Evolutionary conservation across 2,888 invertebrate species (phyloP).

Genomic region (Oscheius sp.): DNA sequence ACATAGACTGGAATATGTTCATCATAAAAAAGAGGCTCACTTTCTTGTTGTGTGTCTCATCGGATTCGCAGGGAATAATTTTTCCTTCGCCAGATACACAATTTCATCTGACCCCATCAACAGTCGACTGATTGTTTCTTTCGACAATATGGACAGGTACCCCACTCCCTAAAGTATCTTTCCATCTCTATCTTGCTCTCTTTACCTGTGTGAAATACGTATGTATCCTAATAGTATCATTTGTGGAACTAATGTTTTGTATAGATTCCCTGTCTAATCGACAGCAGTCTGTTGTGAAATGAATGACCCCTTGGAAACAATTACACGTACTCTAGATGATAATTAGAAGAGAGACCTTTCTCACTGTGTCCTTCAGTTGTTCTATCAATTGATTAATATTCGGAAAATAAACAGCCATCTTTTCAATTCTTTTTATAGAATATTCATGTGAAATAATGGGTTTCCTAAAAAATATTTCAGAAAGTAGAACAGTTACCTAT

Average conservation of each 20-base stretch:
- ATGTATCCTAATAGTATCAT: background rate
- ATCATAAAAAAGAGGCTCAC: background rate
- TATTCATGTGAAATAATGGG: background rate
- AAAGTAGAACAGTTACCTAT: background rate
- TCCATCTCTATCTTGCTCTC: background rate
- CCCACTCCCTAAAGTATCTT: background rate
- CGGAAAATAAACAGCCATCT: slow-evolving; percentile 1
- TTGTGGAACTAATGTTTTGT: background rate
- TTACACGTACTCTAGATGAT: background rate
- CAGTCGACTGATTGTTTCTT: background rate
- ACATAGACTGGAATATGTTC: slow-evolving; percentile 16
- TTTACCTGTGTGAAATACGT: slow-evolving; percentile 13
- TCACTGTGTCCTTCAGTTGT: background rate
- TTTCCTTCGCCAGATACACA: background rate
- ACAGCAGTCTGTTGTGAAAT: background rate
- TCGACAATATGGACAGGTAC: background rate
- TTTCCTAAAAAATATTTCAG: background rate
- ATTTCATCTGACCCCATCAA: background rate
- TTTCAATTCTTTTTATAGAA: background rate
- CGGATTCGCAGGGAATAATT: background rate
- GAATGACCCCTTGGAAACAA: background rate
- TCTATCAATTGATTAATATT: background rate
- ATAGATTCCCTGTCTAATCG: background rate
- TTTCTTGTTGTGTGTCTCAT: background rate
- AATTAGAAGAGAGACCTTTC: background rate